Evolutionary conservation across 1,140 invertebrate genomes (phyloP).

Genomic region (Trissolcus basalis): DNA sequence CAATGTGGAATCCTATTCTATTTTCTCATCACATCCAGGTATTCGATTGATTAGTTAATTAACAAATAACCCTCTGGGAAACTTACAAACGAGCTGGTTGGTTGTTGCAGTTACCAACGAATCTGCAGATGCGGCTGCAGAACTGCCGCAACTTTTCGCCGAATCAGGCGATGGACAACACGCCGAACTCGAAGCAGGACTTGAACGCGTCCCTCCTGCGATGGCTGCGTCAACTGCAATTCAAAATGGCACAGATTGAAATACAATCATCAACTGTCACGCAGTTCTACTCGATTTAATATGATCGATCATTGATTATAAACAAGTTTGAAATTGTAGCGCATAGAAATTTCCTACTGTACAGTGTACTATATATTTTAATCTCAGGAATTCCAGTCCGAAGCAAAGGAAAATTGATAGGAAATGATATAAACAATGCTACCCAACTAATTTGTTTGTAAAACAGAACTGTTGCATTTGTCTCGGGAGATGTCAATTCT

Average conservation of each 20-base stretch:
- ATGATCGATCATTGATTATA: conserved; percentile 15
- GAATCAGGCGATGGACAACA: conserved; percentile 67
- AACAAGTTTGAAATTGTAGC: conserved; percentile 26
- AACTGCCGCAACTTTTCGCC: conserved; percentile 88
- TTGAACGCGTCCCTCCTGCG: conserved; percentile 80
- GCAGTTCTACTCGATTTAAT: conserved; percentile 89
- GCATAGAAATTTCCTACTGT: conserved; percentile 8
- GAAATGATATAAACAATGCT: background rate
- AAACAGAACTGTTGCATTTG: conserved; percentile 20
- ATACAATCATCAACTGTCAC: conserved; percentile 94
- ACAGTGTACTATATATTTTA: conserved; percentile 5
- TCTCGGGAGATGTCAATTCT: conserved; percentile 19
- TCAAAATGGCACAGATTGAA: conserved; percentile 99
- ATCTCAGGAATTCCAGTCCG: conserved; percentile 43
- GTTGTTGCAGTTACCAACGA: conserved; percentile 86
- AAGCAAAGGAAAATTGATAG: conserved; percentile 21
- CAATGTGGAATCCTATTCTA: conserved; percentile 93
- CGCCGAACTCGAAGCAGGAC: conserved; percentile 66
- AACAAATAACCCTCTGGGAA: background rate
- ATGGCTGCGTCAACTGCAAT: conserved; percentile 95
- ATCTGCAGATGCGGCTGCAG: conserved; percentile 92
- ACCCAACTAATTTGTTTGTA: conserved; percentile 9
- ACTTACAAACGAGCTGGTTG: conserved; percentile 42
- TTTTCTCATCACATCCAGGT: conserved; percentile 91
- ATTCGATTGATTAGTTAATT: conserved; percentile 53